Conservation (phyloP, 2,888 invertebrate species). For the Erynnis tages region DNA sequence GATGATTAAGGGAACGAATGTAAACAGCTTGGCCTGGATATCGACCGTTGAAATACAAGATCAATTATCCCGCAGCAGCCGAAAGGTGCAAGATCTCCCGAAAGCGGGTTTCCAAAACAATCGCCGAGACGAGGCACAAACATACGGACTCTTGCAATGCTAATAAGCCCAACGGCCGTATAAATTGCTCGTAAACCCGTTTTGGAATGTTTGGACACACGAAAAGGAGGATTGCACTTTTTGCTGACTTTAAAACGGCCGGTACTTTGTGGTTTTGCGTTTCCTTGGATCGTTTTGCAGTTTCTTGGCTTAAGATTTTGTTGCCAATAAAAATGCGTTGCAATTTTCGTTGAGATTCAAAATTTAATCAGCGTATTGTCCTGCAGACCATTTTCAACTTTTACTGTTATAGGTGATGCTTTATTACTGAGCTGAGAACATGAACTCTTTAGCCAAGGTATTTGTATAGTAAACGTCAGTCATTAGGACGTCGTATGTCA, state of each 20-base stretch:
- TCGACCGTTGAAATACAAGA: background rate
- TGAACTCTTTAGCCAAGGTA: too few species aligned
- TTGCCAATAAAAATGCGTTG: background rate
- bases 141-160: constrained; percentile 3
- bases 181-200: constrained; percentile 23
- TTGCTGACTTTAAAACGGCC: constrained; percentile 10
- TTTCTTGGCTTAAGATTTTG: background rate
- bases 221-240: constrained; percentile 18
- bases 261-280: constrained; percentile 13
- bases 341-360: background rate
- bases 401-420: too few species aligned
- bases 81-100: background rate
- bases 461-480: too few species aligned
- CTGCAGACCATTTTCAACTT: too few species aligned
- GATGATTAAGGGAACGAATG: background rate
- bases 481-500: too few species aligned
- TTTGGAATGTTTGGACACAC: constrained; percentile 12
- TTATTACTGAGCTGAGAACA: too few species aligned
- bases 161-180: constrained; percentile 5
- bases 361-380: too few species aligned
- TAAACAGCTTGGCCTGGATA: background rate
- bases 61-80: background rate
- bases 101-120: constrained; percentile 5
- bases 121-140: background rate
- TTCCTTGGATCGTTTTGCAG: constrained; percentile 1